phyloP scores from a whole-genome alignment of 2,888 invertebrate species.

The Geophilus truncorum region DNA sequence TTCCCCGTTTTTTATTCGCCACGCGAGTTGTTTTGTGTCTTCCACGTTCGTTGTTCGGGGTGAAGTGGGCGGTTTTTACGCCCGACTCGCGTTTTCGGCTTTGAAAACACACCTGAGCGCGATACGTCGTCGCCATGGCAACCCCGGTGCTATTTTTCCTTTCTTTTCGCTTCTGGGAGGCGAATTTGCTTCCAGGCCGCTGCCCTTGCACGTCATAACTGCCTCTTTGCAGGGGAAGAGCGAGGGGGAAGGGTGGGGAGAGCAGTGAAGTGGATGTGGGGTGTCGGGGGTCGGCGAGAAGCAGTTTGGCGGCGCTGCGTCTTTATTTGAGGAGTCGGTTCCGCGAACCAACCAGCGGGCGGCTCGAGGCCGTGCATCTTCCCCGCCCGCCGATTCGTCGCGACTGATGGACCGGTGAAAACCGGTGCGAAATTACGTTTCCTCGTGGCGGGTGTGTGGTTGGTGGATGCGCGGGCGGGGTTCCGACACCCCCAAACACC shows the following conservation, averaged over 20 bases:
- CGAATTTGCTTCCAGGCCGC: neutral
- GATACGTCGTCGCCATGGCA: too few species aligned
- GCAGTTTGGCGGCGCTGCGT: neutral
- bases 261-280: too few species aligned
- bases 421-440: slow-evolving; percentile 4
- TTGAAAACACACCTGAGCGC: neutral
- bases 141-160: too few species aligned
- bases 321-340: neutral
- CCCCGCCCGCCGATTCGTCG: neutral
- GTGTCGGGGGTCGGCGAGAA: too few species aligned
- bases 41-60: too few species aligned
- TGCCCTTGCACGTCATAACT: neutral
- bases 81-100: too few species aligned
- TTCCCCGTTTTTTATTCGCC: too few species aligned
- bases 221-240: neutral
- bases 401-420: neutral
- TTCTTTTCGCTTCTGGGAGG: neutral
- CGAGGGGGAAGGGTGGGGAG: neutral
- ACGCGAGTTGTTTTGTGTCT: too few species aligned
- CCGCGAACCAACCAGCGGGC: neutral
- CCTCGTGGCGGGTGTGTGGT: neutral
- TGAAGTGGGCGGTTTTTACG: too few species aligned
- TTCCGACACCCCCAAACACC: neutral
- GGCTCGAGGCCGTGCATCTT: neutral
- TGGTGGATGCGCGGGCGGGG: neutral